phyloP scores from a whole-genome alignment of 2,113 vertebrate species.

The Colossoma macropomum region DNA sequence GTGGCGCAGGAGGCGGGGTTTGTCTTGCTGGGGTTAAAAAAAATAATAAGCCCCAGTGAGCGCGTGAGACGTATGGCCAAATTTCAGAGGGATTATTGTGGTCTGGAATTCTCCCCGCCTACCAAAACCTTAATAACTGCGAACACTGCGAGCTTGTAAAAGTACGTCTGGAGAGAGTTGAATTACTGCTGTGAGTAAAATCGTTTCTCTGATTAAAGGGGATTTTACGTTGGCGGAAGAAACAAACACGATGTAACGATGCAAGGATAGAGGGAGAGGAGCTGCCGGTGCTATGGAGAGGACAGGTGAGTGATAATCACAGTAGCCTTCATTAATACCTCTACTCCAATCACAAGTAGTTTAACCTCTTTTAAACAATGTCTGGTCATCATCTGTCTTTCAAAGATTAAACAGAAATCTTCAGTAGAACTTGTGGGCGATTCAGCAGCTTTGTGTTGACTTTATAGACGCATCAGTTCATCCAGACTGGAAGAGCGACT shows the following conservation, averaged over 20 bases:
- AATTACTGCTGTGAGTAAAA: background rate
- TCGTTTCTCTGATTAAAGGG: background rate
- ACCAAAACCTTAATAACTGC: background rate
- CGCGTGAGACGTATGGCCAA: slow-evolving; percentile 20
- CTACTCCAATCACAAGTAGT: background rate
- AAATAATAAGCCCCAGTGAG: too few species aligned
- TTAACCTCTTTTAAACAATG: background rate
- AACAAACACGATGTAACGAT: background rate
- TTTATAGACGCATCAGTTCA: too few species aligned
- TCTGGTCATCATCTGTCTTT: too few species aligned
- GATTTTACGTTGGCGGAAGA: background rate
- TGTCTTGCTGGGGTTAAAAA: background rate
- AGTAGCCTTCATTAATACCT: background rate
- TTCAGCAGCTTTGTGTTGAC: too few species aligned
- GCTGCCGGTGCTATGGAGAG: slow-evolving; percentile 30
- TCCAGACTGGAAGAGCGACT: too few species aligned
- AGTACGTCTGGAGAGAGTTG: background rate
- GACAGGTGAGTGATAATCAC: slow-evolving; percentile 31
- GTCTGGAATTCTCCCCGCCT: background rate
- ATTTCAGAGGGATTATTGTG: slow-evolving; percentile 1
- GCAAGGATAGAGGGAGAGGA: slow-evolving; percentile 18
- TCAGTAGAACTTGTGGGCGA: too few species aligned
- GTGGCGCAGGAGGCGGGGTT: background rate
- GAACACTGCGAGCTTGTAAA: background rate
- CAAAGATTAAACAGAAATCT: too few species aligned